phyloP scores from a whole-genome alignment of 2,888 invertebrate species.

The Mimachlamys varia region DNA sequence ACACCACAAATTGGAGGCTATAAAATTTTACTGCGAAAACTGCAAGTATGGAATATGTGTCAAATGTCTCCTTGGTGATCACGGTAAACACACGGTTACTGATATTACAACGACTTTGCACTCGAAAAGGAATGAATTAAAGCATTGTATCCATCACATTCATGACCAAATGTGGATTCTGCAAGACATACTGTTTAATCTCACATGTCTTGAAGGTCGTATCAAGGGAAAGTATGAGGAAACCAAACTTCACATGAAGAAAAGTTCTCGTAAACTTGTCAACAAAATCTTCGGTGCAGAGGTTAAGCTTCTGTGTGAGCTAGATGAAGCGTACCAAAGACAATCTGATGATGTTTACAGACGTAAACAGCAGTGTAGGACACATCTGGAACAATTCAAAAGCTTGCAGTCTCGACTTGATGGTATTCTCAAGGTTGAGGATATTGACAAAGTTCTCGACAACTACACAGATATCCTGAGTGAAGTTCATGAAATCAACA shows the following conservation, averaged over 20 bases:
- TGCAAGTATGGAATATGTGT: slow-evolving; percentile 56
- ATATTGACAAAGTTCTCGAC: slow-evolving; percentile 42
- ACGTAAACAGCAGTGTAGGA: slow-evolving; percentile 50
- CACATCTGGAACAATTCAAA: slow-evolving; percentile 48
- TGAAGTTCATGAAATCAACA: slow-evolving; percentile 48
- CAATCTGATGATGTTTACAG: slow-evolving; percentile 48
- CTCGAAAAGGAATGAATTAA: slow-evolving; percentile 36
- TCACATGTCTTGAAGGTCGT: slow-evolving; percentile 53
- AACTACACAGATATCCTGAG: slow-evolving; percentile 43
- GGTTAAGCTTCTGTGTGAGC: slow-evolving; percentile 46
- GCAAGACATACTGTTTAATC: slow-evolving; percentile 52
- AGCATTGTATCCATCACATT: slow-evolving; percentile 45
- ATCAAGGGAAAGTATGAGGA: slow-evolving; percentile 54
- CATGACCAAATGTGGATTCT: slow-evolving; percentile 52
- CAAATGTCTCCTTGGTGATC: slow-evolving; percentile 53
- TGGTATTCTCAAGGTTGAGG: slow-evolving; percentile 43
- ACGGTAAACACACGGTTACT: slow-evolving; percentile 51
- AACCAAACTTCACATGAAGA: slow-evolving; percentile 52
- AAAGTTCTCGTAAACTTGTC: slow-evolving; percentile 50
- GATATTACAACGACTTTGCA: slow-evolving; percentile 16
- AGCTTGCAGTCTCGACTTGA: slow-evolving; percentile 49
- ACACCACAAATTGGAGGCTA: slow-evolving; percentile 50
- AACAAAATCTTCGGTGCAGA: slow-evolving; percentile 50
- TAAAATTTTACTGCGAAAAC: slow-evolving; percentile 52
- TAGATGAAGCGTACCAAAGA: slow-evolving; percentile 49